These are phyloP conservation scores for Oncorhynchus mykiss DNA, from an alignment of 2,113 vertebrate genomes.

Conservation along the genomic window DNA sequence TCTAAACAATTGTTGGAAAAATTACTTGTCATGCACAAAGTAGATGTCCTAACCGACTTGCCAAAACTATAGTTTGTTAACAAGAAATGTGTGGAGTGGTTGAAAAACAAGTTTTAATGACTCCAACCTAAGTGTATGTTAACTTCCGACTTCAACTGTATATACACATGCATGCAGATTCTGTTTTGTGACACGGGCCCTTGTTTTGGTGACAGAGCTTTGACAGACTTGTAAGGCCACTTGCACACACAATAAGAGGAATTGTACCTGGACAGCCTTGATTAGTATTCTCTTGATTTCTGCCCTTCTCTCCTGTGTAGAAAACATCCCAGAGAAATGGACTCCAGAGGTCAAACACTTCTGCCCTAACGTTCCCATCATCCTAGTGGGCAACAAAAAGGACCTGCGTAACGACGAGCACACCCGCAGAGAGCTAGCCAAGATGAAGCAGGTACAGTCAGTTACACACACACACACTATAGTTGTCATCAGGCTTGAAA, in stretches of 20 bases:
- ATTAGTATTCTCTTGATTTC: neutral
- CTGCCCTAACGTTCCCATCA: constrained; percentile 98
- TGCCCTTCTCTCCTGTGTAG: constrained; percentile 60
- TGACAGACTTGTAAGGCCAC: neutral
- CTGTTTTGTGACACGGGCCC: neutral
- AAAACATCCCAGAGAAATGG: constrained; percentile 99
- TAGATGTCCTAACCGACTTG: too few relatives aligned
- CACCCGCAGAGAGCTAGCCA: constrained; percentile 94
- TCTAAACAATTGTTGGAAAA: too few relatives aligned
- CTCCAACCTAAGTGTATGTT: too few relatives aligned
- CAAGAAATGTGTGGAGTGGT: too few relatives aligned
- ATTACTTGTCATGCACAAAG: too few relatives aligned
- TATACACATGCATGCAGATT: neutral
- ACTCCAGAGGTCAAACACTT: constrained; percentile 99
- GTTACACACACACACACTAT: neutral
- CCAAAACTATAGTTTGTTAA: too few relatives aligned
- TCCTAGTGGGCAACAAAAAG: constrained; percentile 98
- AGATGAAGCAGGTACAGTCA: constrained; percentile 93
- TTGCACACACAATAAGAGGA: too few relatives aligned
- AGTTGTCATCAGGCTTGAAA: too few relatives aligned
- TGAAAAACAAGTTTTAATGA: too few relatives aligned
- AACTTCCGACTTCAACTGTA: too few relatives aligned
- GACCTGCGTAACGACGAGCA: constrained; percentile 97
- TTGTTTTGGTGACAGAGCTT: neutral
- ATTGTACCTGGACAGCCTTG: neutral